Conservation (phyloP, 2,888 invertebrate genomes). For the Cataglyphis livida region DNA sequence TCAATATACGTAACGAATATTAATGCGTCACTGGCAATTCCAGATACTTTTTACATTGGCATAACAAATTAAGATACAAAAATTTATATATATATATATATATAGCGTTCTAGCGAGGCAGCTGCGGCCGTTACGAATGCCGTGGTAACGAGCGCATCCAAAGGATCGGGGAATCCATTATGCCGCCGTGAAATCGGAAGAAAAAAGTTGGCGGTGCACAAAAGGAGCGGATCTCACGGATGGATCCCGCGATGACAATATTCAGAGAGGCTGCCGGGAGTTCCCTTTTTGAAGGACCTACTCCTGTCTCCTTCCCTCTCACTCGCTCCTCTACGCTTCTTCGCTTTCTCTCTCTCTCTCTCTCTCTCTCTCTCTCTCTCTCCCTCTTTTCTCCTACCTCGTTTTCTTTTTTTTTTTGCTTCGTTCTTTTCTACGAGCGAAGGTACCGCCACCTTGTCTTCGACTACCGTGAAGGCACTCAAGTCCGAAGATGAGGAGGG, state of each 20-base stretch:
- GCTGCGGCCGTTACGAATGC: slow-evolving; percentile 84
- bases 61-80: slow-evolving; percentile 30
- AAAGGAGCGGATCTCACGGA: slow-evolving; percentile 81
- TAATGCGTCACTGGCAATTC: too few species aligned
- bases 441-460: slow-evolving; percentile 33
- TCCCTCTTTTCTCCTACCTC: slow-evolving; percentile 48
- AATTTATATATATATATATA: slow-evolving; percentile 38
- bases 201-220: slow-evolving; percentile 77
- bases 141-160: slow-evolving; percentile 85
- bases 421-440: slow-evolving; percentile 41
- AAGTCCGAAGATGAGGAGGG: slow-evolving; percentile 4
- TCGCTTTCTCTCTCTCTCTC: slow-evolving; percentile 20
- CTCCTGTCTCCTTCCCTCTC: slow-evolving; percentile 49
- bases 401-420: slow-evolving; percentile 31
- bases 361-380: slow-evolving; percentile 12
- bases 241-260: slow-evolving; percentile 80
- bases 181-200: slow-evolving; percentile 81
- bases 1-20: slow-evolving; percentile 3
- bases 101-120: slow-evolving; percentile 63
- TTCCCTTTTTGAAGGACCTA: slow-evolving; percentile 70
- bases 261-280: slow-evolving; percentile 74
- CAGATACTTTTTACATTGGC: neutral
- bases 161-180: slow-evolving; percentile 84
- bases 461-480: slow-evolving; percentile 37
- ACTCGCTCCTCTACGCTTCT: slow-evolving; percentile 1